Base-by-base conservation (phyloP, 2,797 vertebrate species). In the Crenichthys baileyi region DNA sequence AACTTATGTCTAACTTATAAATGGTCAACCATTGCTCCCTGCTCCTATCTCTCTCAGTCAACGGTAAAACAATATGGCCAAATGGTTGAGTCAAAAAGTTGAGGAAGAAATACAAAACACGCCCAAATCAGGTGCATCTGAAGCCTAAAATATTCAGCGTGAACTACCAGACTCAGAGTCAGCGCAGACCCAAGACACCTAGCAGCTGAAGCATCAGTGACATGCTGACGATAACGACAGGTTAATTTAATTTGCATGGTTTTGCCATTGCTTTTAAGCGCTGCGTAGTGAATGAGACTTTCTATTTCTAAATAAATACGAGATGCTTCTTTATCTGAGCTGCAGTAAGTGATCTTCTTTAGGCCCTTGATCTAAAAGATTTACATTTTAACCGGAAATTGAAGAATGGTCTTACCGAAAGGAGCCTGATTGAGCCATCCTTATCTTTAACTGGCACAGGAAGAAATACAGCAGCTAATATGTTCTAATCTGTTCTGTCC, bases 371-470 rank as follows among this genome's bases (percentile, higher is more conserved):
- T 89, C 44, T 73, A 79, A 83, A 22, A 1, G 79, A 48, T 91
- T 89, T 82, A 79, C 41, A 73, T 89, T 90, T 84, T 83, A 91
- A 88, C 85, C 78, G 85, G 85, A 80, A 79, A 74, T 77, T 63
- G 77, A 84, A 80, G 77, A 75, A 65, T 74, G 55, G 75, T 82
- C 55, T 75, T 4, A 22, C 70, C 20, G n/a, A 67, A 29, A 85
- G 67, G 61, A 80, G 78, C 68, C 72, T 86, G 87, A 92, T 70
- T 73, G 73, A 86, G 87, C 73, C 85, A 88, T 87, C 51, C 77
- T 90, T 92, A 93, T 93, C 90, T 90, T 83, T 89, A 84, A 93
- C 86, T 90, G 87, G 79, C 89, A 85, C 51, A 50, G 67, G 84
- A 85, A 80, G 78, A 78, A 85, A 73, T 65, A 72, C 67, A 73